phyloP scores from a whole-genome alignment of 2,113 vertebrate species.

The Gopherus evgoodei region DNA sequence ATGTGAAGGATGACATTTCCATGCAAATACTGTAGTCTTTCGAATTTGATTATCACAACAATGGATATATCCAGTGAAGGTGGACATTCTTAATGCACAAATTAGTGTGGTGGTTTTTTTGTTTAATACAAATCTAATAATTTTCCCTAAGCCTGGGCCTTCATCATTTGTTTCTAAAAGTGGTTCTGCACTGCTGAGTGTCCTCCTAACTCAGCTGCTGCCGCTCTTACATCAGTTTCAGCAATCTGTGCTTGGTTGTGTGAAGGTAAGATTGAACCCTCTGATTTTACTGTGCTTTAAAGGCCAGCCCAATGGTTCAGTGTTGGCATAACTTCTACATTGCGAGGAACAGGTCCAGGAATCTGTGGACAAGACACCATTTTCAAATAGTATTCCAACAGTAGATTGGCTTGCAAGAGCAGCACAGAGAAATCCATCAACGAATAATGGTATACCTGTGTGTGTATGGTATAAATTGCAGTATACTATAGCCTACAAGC shows the following conservation, averaged over 20 bases:
- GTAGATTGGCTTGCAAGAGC: neutral
- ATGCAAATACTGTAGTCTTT: neutral
- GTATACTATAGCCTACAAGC: neutral
- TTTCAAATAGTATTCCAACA: accelerated
- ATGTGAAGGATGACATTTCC: neutral
- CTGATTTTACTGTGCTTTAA: neutral
- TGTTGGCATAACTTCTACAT: neutral
- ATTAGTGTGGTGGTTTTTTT: neutral
- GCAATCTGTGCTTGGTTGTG: neutral
- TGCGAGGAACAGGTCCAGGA: neutral
- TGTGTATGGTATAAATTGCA: neutral
- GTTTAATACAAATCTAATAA: neutral
- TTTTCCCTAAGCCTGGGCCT: neutral
- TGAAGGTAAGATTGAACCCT: neutral
- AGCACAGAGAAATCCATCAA: no score
- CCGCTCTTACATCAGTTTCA: neutral
- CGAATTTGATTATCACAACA: accelerated
- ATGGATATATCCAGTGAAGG: neutral
- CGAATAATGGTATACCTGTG: no score
- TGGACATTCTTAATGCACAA: neutral
- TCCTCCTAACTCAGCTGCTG: neutral
- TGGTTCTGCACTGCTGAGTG: neutral
- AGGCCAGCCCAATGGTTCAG: neutral
- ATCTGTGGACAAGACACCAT: neutral
- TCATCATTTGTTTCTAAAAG: neutral